These are phyloP conservation scores for Azemiops feae DNA, from an alignment of 2,113 vertebrate genomes.

Conservation along the genomic window DNA sequence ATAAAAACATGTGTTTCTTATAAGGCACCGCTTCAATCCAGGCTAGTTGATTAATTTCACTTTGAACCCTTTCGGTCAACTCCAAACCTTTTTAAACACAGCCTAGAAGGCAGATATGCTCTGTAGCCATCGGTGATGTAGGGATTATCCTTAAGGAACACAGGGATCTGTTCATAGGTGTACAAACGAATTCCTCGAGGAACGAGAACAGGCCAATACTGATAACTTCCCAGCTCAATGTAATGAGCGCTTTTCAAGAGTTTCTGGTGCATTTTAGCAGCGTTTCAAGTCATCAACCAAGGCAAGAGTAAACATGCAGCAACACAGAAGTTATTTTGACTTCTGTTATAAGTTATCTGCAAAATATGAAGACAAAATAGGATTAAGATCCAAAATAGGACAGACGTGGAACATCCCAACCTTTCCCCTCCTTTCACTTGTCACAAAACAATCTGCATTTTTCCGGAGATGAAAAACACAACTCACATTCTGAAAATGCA, in stretches of 20 bases:
- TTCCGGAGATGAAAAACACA: background rate
- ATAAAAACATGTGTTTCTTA: background rate
- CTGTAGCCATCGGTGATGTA: constrained; percentile 97
- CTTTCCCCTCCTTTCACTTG: background rate
- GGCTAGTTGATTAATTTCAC: background rate
- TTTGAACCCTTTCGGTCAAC: background rate
- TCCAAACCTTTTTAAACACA: constrained; percentile 89
- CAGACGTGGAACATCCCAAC: background rate
- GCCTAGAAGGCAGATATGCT: constrained; percentile 88
- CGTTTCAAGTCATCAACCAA: constrained; percentile 11
- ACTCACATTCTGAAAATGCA: background rate
- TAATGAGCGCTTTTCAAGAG: constrained; percentile 85
- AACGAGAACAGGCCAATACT: constrained; percentile 93
- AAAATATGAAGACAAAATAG: background rate
- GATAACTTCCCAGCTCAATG: constrained; percentile 92
- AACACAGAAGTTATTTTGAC: background rate
- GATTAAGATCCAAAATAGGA: background rate
- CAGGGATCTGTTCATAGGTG: constrained; percentile 92
- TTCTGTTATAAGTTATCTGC: background rate
- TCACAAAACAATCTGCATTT: background rate
- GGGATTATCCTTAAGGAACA: constrained; percentile 89
- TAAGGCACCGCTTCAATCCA: background rate
- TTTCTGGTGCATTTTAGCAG: constrained; percentile 84
- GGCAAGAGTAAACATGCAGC: background rate
- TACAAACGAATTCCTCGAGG: constrained; percentile 89